phyloP scores from a whole-genome alignment of 2,113 vertebrate genomes.

The Climacteris rufus region DNA sequence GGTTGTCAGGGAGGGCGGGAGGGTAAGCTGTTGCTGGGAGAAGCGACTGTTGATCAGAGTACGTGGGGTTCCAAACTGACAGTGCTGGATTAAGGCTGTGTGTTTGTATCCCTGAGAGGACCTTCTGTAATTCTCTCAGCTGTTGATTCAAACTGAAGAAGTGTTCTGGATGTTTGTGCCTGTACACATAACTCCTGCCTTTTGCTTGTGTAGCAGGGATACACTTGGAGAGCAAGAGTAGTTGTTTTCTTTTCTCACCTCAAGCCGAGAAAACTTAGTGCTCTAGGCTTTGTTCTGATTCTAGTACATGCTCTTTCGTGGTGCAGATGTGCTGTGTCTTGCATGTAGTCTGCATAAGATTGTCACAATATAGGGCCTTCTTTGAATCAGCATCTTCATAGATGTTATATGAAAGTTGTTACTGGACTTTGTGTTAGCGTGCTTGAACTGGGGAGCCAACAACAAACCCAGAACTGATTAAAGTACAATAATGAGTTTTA shows the following conservation, averaged over 20 bases:
- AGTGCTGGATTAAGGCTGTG: neutral
- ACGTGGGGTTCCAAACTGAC: neutral
- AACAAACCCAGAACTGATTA: neutral
- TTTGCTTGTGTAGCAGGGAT: neutral
- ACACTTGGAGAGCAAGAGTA: neutral
- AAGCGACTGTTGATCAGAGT: neutral
- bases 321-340: neutral
- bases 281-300: neutral
- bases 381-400: neutral
- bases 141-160: neutral
- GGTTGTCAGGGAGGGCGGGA: neutral
- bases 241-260: neutral
- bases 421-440: rapidly evolving
- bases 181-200: rapidly evolving
- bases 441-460: neutral
- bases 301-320: neutral
- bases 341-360: neutral
- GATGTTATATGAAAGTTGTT: neutral
- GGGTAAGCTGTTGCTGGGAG: neutral
- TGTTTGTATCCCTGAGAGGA: neutral
- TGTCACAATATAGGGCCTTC: neutral
- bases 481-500: neutral
- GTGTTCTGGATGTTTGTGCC: neutral
- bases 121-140: neutral
- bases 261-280: neutral